These are phyloP conservation scores for Daboia siamensis DNA, from an alignment of 2,113 vertebrate species.

Conservation along the genomic window DNA sequence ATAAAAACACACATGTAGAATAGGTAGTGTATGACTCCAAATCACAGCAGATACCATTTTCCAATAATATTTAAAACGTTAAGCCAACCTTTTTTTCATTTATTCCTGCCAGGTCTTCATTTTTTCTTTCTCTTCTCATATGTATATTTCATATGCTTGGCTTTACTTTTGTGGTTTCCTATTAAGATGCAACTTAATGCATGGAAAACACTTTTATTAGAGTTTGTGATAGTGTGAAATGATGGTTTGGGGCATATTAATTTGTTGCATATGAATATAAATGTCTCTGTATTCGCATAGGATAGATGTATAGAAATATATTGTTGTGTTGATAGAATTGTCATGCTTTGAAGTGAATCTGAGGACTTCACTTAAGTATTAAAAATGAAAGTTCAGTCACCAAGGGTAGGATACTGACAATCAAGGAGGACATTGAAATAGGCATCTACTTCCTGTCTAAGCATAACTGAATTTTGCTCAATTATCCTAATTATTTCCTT, in stretches of 20 bases:
- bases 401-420: constrained; percentile 9
- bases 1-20: neutral
- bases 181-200: constrained; percentile 51
- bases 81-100: neutral
- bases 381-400: neutral
- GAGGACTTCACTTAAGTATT: constrained; percentile 17
- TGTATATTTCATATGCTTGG: neutral
- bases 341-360: constrained; percentile 19
- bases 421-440: neutral
- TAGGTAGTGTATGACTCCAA: neutral
- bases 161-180: constrained; percentile 25
- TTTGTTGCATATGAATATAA: constrained; percentile 30
- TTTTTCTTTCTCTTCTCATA: constrained; percentile 46
- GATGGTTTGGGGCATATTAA: constrained; percentile 31
- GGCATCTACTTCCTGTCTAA: neutral
- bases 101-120: constrained; percentile 38
- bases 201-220: constrained; percentile 19
- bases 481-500: neutral
- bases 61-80: neutral
- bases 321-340: constrained; percentile 29
- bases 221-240: constrained; percentile 42
- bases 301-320: neutral
- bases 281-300: constrained; percentile 7
- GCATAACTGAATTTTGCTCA: neutral
- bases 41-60: neutral